Evolutionary conservation across 2,797 vertebrate genomes (phyloP), one percentile per base, ranked within the genome.

Genomic region (Melanotaenia nigrans): DNA sequence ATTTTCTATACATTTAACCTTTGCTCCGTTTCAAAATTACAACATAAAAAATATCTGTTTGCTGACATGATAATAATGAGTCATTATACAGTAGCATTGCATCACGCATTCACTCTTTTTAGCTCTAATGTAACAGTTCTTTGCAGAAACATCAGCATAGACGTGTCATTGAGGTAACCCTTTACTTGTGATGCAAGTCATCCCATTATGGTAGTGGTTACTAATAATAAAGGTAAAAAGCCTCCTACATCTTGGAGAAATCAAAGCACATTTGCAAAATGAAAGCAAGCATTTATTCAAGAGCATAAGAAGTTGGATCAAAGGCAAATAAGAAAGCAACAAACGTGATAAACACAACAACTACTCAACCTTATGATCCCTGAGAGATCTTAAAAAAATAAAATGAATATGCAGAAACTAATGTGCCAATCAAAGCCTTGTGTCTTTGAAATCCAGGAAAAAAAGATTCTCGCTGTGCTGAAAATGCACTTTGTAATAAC

Each of bases 271-370:
- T 78, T 86, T 85, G 73, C 57, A 22, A 84, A 89, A 87, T 87
- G 76, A 82, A 88, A 89, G 81, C 71, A 42, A 75, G 16, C 75
- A 63, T 83, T 91, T 85, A 82, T 85, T 87, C 58, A 79, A 83
- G 68, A 82, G 73, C 73, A 79, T 73, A 73, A 81, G 62, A 78
- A 84, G 69, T 69, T 72, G 53, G 77, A 86, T 92, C 79, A 88
- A 88, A 92, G 64, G 60, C 55, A 71, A 68, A 73, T 35, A 68
- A 78, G 65, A 83, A 82, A 81, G 77, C 61, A 71, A 68, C 60
- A 60, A 83, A 79, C 73, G 75, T 36, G 68, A 81, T 68, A 85
- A 85, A 86, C 74, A 88, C 73, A 84, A 74, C 73, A 77, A 76
- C 77, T 40, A 65, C 79, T 78, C 88, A 78, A 91, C 82, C 78